Conservation (phyloP, 1,140 invertebrate genomes). For the Phymorhynchus buccinoides region DNA sequence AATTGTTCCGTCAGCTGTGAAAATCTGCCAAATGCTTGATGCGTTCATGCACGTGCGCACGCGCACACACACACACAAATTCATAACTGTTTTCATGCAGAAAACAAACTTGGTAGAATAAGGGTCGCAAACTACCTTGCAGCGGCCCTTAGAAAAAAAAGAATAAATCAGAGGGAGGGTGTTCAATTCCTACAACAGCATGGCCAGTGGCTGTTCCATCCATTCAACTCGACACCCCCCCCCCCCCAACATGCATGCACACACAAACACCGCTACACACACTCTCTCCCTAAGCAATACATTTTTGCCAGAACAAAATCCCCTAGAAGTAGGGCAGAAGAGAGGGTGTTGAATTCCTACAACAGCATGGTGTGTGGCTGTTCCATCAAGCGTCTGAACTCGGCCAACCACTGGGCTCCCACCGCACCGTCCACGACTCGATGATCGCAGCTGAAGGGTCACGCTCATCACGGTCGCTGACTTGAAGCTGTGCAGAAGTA, state of each 20-base stretch:
- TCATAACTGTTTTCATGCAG: no score
- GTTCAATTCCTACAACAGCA: neutral
- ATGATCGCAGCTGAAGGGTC: slow-evolving; percentile 83
- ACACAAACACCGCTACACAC: neutral
- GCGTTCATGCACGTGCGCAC: no score
- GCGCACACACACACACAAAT: no score
- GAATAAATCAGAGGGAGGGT: no score
- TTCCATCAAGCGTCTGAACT: slow-evolving; percentile 80
- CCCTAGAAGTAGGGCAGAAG: neutral
- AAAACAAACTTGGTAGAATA: no score
- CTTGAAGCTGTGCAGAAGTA: slow-evolving; percentile 75
- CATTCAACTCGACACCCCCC: neutral
- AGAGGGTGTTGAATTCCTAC: slow-evolving; percentile 62
- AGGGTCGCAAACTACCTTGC: no score
- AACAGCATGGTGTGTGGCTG: slow-evolving; percentile 81
- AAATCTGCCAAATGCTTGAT: no score
- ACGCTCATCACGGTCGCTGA: slow-evolving; percentile 78
- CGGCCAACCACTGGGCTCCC: slow-evolving; percentile 80
- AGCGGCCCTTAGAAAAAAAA: no score
- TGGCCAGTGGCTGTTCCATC: no score
- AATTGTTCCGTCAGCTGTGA: no score
- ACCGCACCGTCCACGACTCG: slow-evolving; percentile 84
- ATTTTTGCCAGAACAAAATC: neutral
- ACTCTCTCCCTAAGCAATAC: neutral
- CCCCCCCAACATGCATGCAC: neutral